Conservation (phyloP, 2,888 invertebrate genomes). For the Drosophila macrospina region DNA sequence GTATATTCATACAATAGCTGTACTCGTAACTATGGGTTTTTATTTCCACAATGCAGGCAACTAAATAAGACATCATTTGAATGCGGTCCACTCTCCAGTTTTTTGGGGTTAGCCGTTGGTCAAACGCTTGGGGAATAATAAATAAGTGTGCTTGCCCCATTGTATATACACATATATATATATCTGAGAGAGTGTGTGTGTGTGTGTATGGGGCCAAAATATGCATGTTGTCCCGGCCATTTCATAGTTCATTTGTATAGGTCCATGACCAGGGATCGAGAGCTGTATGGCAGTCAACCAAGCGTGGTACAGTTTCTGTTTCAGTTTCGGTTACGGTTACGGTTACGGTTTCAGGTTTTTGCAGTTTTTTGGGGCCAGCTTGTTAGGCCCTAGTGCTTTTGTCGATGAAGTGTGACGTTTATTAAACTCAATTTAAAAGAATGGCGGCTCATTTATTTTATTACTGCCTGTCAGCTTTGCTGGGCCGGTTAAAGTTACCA, state of each 20-base stretch:
- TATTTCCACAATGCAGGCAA: conserved; percentile 70
- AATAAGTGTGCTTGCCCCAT: conserved; percentile 68
- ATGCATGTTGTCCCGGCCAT: conserved; percentile 77
- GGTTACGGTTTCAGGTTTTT: conserved; percentile 49
- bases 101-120: conserved; percentile 74
- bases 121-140: conserved; percentile 82
- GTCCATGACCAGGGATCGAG: conserved; percentile 35
- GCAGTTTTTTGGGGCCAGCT: conserved; percentile 37
- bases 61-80: conserved; percentile 80
- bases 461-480: conserved; percentile 76
- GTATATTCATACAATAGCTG: conserved; percentile 25
- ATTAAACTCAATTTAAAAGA: conserved; percentile 82
- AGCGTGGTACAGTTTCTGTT: conserved; percentile 66
- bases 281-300: conserved; percentile 43
- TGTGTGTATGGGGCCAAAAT: conserved; percentile 50
- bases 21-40: conserved; percentile 51
- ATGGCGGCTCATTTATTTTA: conserved; percentile 81
- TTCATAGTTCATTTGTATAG: conserved; percentile 80
- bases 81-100: conserved; percentile 64
- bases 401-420: conserved; percentile 81
- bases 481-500: conserved; percentile 60
- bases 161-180: conserved; percentile 12
- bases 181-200: conserved; percentile 32
- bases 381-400: conserved; percentile 68
- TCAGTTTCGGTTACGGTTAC: conserved; percentile 22